phyloP scores from a whole-genome alignment of 2,797 vertebrate species.

The Hyperoplus immaculatus region DNA sequence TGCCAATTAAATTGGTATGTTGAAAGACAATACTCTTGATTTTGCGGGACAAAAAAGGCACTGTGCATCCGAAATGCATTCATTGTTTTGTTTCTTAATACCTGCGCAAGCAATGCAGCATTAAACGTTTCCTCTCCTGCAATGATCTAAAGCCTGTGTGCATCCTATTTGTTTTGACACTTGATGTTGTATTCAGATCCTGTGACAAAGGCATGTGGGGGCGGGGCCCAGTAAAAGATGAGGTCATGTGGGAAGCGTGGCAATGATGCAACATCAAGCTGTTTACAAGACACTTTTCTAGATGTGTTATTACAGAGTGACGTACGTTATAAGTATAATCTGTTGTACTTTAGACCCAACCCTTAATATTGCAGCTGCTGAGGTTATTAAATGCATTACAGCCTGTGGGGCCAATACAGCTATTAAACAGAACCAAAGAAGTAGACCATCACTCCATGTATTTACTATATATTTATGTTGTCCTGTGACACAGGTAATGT shows the following conservation, averaged over 20 bases:
- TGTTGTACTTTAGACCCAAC: not conserved
- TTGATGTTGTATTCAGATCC: constrained; percentile 34
- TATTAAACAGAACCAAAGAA: not conserved
- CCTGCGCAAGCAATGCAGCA: not conserved
- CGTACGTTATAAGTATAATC: not conserved
- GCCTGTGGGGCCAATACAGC: too few species aligned
- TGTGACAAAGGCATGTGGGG: constrained; percentile 70
- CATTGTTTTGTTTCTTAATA: not conserved
- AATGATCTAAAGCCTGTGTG: not conserved
- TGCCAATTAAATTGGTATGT: not conserved
- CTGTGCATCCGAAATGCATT: rapidly evolving
- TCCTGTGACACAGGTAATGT: not conserved
- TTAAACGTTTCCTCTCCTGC: rapidly evolving
- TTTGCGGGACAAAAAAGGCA: constrained; percentile 1
- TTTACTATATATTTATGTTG: constrained; percentile 4
- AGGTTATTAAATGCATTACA: not conserved
- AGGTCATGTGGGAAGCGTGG: constrained; percentile 58
- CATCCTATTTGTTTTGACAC: constrained; percentile 71
- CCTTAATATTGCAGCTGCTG: not conserved
- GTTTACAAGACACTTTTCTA: constrained; percentile 11
- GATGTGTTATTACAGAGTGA: constrained; percentile 1
- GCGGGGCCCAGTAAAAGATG: constrained; percentile 66
- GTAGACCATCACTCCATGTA: not conserved
- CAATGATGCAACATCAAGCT: constrained; percentile 67
- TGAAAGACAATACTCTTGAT: constrained; percentile 10